Evolutionary conservation across 53 echinoderm and acorn worm species (phyloP).

Genomic region (Temnopleurus reevesii): DNA sequence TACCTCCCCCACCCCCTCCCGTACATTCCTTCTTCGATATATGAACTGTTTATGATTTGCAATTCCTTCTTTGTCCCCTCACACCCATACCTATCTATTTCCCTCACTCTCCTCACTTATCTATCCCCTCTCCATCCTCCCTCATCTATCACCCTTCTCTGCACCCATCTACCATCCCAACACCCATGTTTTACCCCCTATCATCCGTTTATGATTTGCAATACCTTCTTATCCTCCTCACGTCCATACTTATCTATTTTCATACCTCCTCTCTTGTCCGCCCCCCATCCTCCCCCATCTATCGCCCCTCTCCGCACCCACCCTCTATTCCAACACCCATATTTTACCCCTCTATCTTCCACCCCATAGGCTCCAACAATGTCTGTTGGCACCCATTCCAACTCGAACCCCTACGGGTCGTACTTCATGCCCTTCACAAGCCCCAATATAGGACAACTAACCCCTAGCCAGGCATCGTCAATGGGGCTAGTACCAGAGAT

Average conservation of each 20-base stretch:
- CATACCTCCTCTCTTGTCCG: not conserved
- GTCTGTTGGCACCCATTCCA: conserved; percentile 25
- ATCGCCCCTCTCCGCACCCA: not conserved
- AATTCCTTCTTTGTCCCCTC: not conserved
- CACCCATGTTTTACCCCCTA: not conserved
- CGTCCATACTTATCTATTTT: not conserved
- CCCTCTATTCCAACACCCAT: not conserved
- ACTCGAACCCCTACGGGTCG: conserved; percentile 17
- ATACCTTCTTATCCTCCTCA: not conserved
- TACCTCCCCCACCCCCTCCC: too few species aligned
- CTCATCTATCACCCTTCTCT: not conserved
- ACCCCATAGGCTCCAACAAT: conserved; percentile 22
- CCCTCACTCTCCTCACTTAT: too few species aligned
- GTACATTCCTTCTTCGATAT: too few species aligned
- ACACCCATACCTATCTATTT: not conserved
- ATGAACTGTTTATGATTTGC: too few species aligned
- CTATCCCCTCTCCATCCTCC: not conserved
- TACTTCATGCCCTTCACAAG: conserved; percentile 55
- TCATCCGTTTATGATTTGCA: not conserved
- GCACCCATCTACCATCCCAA: not conserved
- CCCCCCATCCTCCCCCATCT: not conserved
- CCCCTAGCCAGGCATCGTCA: conserved; percentile 14
- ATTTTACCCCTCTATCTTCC: not conserved
- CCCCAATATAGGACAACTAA: conserved; percentile 31
- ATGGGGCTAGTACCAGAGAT: conserved; percentile 45